Evolutionary conservation across 2,797 vertebrate genomes (phyloP), one percentile per base, ranked within the genome.

Genomic region (Tachyglossus aculeatus): DNA sequence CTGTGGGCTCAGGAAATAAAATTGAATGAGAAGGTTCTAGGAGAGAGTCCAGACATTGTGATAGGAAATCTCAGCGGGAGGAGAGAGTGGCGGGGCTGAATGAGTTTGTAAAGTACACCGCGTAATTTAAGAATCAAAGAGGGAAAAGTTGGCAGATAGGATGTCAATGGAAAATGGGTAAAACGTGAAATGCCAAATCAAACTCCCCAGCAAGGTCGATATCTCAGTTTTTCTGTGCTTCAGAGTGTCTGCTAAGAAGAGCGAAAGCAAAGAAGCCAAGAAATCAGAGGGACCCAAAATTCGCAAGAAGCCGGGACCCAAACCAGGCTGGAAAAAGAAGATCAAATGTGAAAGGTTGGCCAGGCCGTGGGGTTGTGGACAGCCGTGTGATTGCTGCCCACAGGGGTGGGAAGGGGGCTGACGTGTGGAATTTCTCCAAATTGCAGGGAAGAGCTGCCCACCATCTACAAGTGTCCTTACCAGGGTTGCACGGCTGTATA

Each of bases 381-480:
- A 18, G 5, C 38, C 24, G 34, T 50, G 11, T 21, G 3, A 1
- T 29, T 37, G 37, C 37, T 18, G 24, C 16, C 6, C 8, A 16
- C 19, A 9, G 7, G 18, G 48, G 15, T 27, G 25, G 16, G 16
- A 31, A 19, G 29, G 14, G 16, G 27, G 27, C 27, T 48, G 45
- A 48, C 27, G 27, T 27, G 9, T 47, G 19, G 31, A 18, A 19
- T n/a, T 44, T 21, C 58, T 71, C 32, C 89, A 62, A 40, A 22
- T 82, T 79, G 21, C 85, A 99, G 98, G 83, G 98, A 98, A 91
- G 97, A 98, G 88, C 94, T 98, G 63, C 97, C 98, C 22, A 96
- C 96, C 84, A 98, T 99, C 85, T 98, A 96, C 86, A 98, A 98
- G 92, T 99, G 98, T 93, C 96, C 95, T 13, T 94, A 98, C 84